Evolutionary conservation across 1,140 invertebrate genomes (phyloP).

Genomic region (Acromyrmex charruanus): DNA sequence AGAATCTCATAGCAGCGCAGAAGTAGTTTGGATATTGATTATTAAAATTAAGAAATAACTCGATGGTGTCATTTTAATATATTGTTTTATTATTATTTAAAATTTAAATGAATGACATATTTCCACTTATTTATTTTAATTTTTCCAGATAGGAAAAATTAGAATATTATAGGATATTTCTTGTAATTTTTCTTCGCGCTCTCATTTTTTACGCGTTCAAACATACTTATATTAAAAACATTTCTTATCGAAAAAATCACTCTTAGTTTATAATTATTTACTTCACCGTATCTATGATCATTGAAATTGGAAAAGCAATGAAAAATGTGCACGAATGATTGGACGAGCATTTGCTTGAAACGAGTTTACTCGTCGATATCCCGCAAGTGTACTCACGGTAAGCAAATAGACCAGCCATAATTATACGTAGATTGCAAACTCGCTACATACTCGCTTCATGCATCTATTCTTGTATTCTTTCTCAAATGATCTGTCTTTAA

Average conservation of each 20-base stretch:
- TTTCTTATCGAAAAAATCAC: neutral
- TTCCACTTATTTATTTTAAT: conserved; percentile 22
- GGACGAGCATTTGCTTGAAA: conserved; percentile 15
- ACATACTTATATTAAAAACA: neutral
- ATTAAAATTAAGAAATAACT: neutral
- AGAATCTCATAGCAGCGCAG: neutral
- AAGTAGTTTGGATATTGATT: neutral
- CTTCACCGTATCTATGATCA: neutral
- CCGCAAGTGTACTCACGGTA: neutral
- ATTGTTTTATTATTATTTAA: conserved; percentile 15
- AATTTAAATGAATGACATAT: conserved; percentile 9
- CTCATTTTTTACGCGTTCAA: neutral
- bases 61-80: neutral
- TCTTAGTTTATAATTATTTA: neutral
- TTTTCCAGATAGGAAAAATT: neutral
- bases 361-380: conserved; percentile 10
- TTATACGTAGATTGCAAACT: conserved; percentile 27
- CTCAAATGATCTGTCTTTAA: neutral
- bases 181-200: neutral
- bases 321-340: conserved; percentile 15
- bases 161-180: neutral
- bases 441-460: neutral
- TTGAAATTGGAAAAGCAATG: neutral
- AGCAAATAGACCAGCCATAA: conserved; percentile 29
- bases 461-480: neutral